These are phyloP conservation scores for Daboia siamensis DNA, from an alignment of 2,113 vertebrate genomes.

Conservation along the genomic window DNA sequence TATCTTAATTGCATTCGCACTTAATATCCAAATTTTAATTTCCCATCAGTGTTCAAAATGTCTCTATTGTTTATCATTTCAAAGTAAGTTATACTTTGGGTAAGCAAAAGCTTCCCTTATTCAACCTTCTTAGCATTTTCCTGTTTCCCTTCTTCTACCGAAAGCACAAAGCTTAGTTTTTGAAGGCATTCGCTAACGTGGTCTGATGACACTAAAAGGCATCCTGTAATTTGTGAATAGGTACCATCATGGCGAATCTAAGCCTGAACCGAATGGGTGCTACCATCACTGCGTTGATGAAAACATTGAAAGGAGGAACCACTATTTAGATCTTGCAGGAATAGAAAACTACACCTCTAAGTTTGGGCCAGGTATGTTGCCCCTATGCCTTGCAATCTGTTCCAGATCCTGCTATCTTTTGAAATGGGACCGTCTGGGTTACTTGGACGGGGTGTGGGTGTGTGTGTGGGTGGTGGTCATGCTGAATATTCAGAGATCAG, in stretches of 20 bases:
- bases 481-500: neutral
- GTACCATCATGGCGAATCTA: conserved; percentile 88
- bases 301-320: conserved; percentile 98
- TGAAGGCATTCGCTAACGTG: conserved; percentile 44
- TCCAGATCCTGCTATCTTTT: neutral
- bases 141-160: too few species aligned
- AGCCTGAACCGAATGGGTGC: conserved; percentile 82
- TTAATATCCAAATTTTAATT: too few species aligned
- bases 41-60: too few species aligned
- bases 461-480: neutral
- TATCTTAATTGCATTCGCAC: too few species aligned
- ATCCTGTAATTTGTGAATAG: conserved; percentile 64
- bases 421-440: neutral
- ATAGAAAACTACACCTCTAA: conserved; percentile 98
- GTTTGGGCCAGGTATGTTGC: conserved; percentile 85
- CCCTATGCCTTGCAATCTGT: neutral
- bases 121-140: too few species aligned
- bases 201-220: neutral
- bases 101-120: too few species aligned
- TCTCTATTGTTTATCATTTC: too few species aligned
- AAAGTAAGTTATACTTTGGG: too few species aligned
- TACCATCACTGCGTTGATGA: conserved; percentile 93
- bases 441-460: neutral
- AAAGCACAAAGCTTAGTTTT: conserved; percentile 29
- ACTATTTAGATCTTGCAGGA: conserved; percentile 97